Evolutionary conservation across 2,113 vertebrate genomes (phyloP).

Genomic region (Hippocampus barbouri): DNA sequence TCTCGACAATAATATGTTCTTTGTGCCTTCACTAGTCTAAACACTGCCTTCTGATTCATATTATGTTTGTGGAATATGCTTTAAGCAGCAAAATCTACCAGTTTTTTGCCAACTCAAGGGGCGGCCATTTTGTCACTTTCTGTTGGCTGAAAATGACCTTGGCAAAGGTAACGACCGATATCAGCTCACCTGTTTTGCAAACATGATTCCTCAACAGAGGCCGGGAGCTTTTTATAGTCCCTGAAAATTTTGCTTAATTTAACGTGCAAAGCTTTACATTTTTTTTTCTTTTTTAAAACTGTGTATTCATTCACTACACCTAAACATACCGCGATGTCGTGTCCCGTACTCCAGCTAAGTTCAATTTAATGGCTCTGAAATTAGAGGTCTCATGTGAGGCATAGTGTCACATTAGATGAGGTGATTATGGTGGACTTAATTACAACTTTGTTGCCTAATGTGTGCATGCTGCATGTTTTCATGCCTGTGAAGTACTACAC

Average conservation of each 20-base stretch:
- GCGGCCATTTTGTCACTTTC: too few species aligned
- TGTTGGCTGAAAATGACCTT: too few species aligned
- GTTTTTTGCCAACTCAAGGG: too few species aligned
- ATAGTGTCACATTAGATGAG: constrained; percentile 63
- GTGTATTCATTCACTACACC: constrained; percentile 48
- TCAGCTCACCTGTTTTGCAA: too few species aligned
- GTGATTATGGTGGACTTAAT: constrained; percentile 66
- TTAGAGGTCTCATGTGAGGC: constrained; percentile 68
- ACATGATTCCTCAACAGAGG: too few species aligned
- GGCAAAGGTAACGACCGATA: too few species aligned
- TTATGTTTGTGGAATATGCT: too few species aligned
- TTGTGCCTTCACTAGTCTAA: too few species aligned
- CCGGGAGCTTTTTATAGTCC: background rate
- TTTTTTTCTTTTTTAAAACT: background rate
- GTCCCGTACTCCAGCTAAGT: constrained; percentile 59
- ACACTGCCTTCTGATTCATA: too few species aligned
- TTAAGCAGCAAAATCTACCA: too few species aligned
- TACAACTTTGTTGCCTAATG: constrained; percentile 61
- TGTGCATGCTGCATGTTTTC: constrained; percentile 47
- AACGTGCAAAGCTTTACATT: background rate
- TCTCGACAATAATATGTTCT: too few species aligned
- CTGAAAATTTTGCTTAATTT: background rate
- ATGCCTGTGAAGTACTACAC: constrained; percentile 41
- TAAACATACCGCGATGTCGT: constrained; percentile 41
- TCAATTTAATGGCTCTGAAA: constrained; percentile 66